Percentiles rank a stretch among this genome's conserved stretches.
Evolutionary conservation across 2,888 invertebrate species (phyloP).

Genomic region (Nemotelus pantherinus): DNA sequence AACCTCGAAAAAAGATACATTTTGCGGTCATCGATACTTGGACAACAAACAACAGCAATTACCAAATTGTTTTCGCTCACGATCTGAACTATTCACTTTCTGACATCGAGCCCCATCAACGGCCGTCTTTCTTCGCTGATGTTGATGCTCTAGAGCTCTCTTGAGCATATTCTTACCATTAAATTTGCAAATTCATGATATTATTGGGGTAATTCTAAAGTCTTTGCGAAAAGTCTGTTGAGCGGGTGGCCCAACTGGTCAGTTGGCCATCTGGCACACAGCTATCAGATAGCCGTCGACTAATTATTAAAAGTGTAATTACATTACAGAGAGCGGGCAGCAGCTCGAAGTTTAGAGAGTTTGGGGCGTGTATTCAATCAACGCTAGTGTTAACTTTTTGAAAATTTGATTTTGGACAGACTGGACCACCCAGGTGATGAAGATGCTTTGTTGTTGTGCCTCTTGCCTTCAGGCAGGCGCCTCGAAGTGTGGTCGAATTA

Average conservation of each 20-base stretch:
- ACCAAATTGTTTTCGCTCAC: not conserved
- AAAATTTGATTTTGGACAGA: not conserved
- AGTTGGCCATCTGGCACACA: not conserved
- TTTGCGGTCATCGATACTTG: too few relatives aligned
- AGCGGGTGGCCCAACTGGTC: slow-evolving; percentile 16
- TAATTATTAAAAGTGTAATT: slow-evolving; percentile 20
- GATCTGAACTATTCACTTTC: not conserved
- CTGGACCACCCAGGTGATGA: slow-evolving; percentile 18
- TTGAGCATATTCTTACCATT: not conserved
- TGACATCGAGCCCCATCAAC: too few relatives aligned
- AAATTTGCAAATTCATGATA: slow-evolving; percentile 11
- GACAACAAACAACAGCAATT: not conserved
- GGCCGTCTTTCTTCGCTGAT: too few relatives aligned
- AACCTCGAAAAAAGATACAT: too few relatives aligned
- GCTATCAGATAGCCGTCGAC: slow-evolving; percentile 11
- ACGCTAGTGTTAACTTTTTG: slow-evolving; percentile 20
- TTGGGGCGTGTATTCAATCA: slow-evolving; percentile 17
- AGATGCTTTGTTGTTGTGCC: not conserved
- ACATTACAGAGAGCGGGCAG: slow-evolving; percentile 2
- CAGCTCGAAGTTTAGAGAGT: not conserved
- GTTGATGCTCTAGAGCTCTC: too few relatives aligned
- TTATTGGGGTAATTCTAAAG: not conserved
- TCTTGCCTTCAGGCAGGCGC: not conserved
- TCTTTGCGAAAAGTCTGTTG: not conserved
- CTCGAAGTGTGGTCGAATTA: not conserved